A percentile compares a stretch with the other conserved stretches of the same genome.
phyloP scores from a whole-genome alignment of 2,888 invertebrate species.

The Pachycephus smyrnensis region DNA sequence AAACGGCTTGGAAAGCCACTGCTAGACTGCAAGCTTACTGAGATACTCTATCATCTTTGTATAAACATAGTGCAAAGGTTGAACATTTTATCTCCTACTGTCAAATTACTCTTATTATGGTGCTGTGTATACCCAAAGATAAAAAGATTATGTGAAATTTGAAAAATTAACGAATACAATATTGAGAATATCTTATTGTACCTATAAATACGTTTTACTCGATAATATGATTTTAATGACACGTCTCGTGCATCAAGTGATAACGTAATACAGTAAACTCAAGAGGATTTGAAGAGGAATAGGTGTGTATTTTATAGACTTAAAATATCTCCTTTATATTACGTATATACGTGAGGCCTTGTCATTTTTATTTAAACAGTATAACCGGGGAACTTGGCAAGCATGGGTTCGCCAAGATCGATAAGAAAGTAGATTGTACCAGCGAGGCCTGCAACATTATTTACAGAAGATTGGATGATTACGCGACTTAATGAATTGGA shows the following conservation, averaged over 20 bases:
- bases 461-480: background rate
- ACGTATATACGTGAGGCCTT: background rate
- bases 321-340: background rate
- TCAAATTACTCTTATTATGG: background rate
- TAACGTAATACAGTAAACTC: background rate
- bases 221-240: background rate
- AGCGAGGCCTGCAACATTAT: slow-evolving; percentile 70
- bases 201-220: too few species aligned
- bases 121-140: background rate
- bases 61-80: background rate
- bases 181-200: background rate
- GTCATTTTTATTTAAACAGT: slow-evolving; percentile 61
- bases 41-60: background rate
- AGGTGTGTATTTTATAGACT: background rate
- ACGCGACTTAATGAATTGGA: slow-evolving; percentile 5
- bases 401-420: slow-evolving; percentile 74
- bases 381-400: slow-evolving; percentile 83
- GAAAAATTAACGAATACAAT: background rate
- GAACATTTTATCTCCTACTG: background rate
- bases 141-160: background rate
- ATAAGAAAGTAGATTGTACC: slow-evolving; percentile 82
- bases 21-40: background rate
- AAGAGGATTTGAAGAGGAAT: background rate
- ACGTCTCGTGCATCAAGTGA: background rate
- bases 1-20: background rate